A percentile compares a stretch with the other conserved stretches of the same genome.
These are phyloP conservation scores for Gymnorhina tibicen DNA, from an alignment of 2,113 vertebrate species.

Conservation along the genomic window DNA sequence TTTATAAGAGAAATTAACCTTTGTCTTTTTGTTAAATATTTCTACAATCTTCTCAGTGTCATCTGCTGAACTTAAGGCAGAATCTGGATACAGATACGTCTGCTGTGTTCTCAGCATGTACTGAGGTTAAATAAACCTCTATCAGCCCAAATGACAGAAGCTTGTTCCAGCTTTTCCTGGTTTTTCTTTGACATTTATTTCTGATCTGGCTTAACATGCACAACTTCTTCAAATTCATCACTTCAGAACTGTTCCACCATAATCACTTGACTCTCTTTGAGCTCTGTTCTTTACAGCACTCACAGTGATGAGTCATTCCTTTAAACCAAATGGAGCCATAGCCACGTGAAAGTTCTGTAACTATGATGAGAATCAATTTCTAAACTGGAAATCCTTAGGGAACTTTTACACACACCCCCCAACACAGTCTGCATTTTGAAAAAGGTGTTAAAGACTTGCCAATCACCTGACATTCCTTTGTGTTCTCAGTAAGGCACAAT, in stretches of 20 bases:
- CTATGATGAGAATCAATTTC: not conserved
- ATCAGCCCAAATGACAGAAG: not conserved
- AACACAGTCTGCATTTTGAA: not conserved
- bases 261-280: not conserved
- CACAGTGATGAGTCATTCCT: not conserved
- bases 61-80: not conserved
- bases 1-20: not conserved
- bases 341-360: not conserved
- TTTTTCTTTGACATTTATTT: not conserved
- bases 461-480: not conserved
- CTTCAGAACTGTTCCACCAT: not conserved
- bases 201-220: not conserved
- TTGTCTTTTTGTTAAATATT: not conserved
- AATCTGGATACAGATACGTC: not conserved
- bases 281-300: not conserved
- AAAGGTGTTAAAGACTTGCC: not conserved
- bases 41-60: not conserved
- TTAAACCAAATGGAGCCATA: not conserved
- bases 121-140: not conserved
- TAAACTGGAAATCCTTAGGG: not conserved
- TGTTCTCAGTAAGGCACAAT: not conserved
- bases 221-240: not conserved
- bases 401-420: not conserved
- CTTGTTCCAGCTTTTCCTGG: not conserved
- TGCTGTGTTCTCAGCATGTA: not conserved